A percentile compares a stretch with the other conserved stretches of the same genome.
Evolutionary conservation across 2,888 invertebrate genomes (phyloP).

Genomic region (Luperina nickerlii): DNA sequence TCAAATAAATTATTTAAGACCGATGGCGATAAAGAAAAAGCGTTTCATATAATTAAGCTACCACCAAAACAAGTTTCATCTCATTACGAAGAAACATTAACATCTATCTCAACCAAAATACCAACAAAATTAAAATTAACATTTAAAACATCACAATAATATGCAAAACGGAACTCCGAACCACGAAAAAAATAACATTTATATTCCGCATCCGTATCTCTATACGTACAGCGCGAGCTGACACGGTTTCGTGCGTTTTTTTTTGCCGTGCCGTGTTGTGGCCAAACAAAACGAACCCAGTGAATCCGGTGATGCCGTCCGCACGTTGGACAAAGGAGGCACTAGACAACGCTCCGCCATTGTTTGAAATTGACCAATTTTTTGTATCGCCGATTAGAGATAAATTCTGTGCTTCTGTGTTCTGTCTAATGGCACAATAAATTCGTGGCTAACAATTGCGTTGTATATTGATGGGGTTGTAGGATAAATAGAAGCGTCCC

Average conservation of each 20-base stretch:
- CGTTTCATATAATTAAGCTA: neutral
- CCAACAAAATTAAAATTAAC: neutral
- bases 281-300: constrained; percentile 71
- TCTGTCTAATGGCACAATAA: constrained; percentile 52
- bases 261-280: constrained; percentile 62
- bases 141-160: constrained; percentile 27
- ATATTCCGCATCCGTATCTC: constrained; percentile 55
- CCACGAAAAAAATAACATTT: constrained; percentile 40
- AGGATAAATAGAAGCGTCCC: constrained; percentile 20
- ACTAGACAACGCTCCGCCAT: constrained; percentile 62
- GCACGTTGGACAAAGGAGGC: constrained; percentile 64
- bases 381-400: constrained; percentile 62
- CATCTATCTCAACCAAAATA: neutral
- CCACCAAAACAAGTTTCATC: neutral
- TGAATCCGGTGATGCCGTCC: constrained; percentile 63
- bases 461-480: constrained; percentile 23
- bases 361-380: constrained; percentile 69
- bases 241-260: constrained; percentile 55
- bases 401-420: constrained; percentile 56
- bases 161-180: constrained; percentile 30
- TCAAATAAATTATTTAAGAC: neutral
- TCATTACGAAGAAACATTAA: neutral
- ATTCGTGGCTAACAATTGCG: constrained; percentile 51
- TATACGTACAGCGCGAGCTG: constrained; percentile 38
- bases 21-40: neutral